Evolutionary conservation across 2,888 invertebrate species (phyloP), one percentile per base, ranked within the genome.

Genomic region (Podabrus alpinus): DNA sequence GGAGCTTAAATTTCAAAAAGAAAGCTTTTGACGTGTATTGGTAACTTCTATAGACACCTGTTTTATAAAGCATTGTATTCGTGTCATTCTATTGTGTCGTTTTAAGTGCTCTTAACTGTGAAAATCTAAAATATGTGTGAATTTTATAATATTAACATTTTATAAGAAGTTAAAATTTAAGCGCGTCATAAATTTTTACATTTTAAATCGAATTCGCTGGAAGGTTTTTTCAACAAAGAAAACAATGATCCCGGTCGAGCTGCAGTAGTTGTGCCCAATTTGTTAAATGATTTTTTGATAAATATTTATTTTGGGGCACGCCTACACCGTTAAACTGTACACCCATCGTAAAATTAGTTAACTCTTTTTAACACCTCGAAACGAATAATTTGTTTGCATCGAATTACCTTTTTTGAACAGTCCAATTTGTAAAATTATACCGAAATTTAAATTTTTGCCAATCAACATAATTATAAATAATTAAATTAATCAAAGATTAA

Each of bases 41-140:
- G 62, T 64, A 16, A 15, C 19, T 68, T 29, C 16, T 13, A 68
- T 16, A 59, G 25, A 69, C 75, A 75, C 75, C 75, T 75, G 75
- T 75, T 72, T 69, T 24, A 45, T 45, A 16, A 11, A 1, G 60
- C 64, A 59, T 69, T 72, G 74, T 74, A 60, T 71, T 15, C 59
- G 68, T 74, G 74, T 71, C 74, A 71, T 68, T 75, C 71, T 75
- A 69, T 76, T 72, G 72, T 72, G 25, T 45, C 13, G 24, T 21
- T 64, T 72, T 72, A 76, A 76, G 75, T 76, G 75, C 73, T 76
- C 68, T 76, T 70, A 69, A 67, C 69, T 66, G 70, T 64, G 62
- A 70, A 76, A 76, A 73, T 73, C 68, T 76, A 68, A 76, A 72
- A 76, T 72, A 76, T 70, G 75, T 73, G 75, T 72, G 75, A 76